Evolutionary conservation across 2,888 invertebrate species (phyloP), one percentile per base, ranked within the genome.

Genomic region (Steromphala cineraria): DNA sequence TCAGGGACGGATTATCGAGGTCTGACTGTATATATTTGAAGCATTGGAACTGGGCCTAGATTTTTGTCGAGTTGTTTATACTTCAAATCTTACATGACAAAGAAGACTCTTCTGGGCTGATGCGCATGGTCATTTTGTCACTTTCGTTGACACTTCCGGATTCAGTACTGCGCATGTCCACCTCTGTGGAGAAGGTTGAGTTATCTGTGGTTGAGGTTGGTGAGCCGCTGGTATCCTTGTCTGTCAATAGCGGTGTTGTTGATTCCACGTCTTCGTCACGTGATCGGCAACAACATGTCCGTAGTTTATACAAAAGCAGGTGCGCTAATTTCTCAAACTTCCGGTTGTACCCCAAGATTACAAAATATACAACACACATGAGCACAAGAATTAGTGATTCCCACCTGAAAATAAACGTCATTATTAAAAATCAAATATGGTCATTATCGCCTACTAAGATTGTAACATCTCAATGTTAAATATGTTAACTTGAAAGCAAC

Each of bases 371-470:
- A 0, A 95, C 95, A 93, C 98, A 98, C 95, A 97, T 96, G 19
- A 97, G 90, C 88, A 98, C 94, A 96, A 98, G 97, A 87, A 97
- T 95, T n/a, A 97, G 94, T 0, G 98, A 96, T 94, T 98, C 98
- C 31, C 96, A 95, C 98, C 98, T 96, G 79, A 4, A 28, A 40
- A 21, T 15, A 53, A 10, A 24, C 15, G 21, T 13, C 46, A 46
- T 46, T 1, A 13, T 13, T 10, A 46, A 46, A 10, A 4, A 46
- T 10, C n/a, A n/a, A n/a, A n/a, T n/a, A n/a, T n/a, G n/a, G n/a
- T n/a, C n/a, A n/a, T n/a, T n/a, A n/a, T n/a, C n/a, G n/a, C n/a
- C n/a, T n/a, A n/a, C n/a, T n/a, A n/a, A n/a, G n/a, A n/a, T n/a
- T n/a, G n/a, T n/a, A n/a, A n/a, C n/a, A n/a, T n/a, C n/a, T n/a